These are phyloP conservation scores for Ochotona curzoniae DNA, from an alignment of 2,113 vertebrate genomes.

Conservation along the genomic window DNA sequence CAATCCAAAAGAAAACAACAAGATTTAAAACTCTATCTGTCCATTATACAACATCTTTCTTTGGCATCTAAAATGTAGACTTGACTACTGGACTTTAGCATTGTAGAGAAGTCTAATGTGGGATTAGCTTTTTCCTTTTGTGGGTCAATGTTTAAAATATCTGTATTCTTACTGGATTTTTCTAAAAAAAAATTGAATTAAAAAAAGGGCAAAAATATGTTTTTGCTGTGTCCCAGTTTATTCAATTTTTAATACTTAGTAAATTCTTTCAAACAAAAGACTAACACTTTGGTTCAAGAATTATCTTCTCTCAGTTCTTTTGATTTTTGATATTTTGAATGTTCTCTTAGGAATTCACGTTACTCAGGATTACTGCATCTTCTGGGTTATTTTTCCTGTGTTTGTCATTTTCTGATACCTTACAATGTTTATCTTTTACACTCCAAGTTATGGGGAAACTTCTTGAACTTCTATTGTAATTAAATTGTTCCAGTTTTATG, in stretches of 20 bases:
- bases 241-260: background rate
- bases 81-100: background rate
- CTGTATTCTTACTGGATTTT: background rate
- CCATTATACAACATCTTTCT: background rate
- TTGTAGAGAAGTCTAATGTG: background rate
- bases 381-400: background rate
- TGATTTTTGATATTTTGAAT: background rate
- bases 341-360: slow-evolving; percentile 10
- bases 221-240: background rate
- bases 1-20: background rate
- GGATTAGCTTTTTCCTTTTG: background rate
- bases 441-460: background rate
- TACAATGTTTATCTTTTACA: background rate
- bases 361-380: background rate
- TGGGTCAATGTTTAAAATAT: background rate
- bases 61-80: background rate
- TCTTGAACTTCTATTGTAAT: slow-evolving; percentile 52
- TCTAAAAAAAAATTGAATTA: background rate
- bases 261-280: background rate
- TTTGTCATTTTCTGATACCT: slow-evolving; percentile 6
- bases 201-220: background rate
- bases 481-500: slow-evolving; percentile 39
- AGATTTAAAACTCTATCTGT: slow-evolving; percentile 27
- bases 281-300: background rate
- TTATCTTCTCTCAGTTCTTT: slow-evolving; percentile 9